Evolutionary conservation across 2,888 invertebrate genomes (phyloP).

Genomic region (Lampropteryx suffumata): DNA sequence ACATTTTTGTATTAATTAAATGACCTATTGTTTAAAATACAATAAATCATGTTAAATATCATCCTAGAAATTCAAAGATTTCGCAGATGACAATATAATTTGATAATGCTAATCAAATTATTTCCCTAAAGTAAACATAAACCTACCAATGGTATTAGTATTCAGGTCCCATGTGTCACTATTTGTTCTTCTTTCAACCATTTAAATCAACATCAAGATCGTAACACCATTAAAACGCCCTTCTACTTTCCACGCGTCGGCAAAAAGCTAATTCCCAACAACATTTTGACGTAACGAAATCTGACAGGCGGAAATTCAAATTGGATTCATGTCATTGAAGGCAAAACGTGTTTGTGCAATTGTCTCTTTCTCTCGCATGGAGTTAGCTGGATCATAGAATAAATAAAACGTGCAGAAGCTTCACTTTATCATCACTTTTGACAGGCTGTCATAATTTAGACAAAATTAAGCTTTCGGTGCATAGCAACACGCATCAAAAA

Average conservation of each 20-base stretch:
- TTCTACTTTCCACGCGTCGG: slow-evolving; percentile 17
- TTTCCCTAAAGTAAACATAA: no score
- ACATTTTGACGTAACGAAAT: slow-evolving; percentile 68
- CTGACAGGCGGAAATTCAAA: slow-evolving; percentile 71
- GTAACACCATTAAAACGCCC: slow-evolving; percentile 34
- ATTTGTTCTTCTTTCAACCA: slow-evolving; percentile 10
- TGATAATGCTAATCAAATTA: no score
- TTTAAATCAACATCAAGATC: slow-evolving; percentile 30
- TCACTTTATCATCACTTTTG: neutral
- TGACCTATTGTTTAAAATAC: no score
- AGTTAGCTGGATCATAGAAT: slow-evolving; percentile 15
- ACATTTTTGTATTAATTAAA: no score
- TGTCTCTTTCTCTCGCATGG: slow-evolving; percentile 40
- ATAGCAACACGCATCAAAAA: no score
- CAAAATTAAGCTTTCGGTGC: no score
- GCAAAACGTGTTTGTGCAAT: slow-evolving; percentile 40
- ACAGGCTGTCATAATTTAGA: no score
- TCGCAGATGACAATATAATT: no score
- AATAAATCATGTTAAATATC: no score
- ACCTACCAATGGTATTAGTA: no score
- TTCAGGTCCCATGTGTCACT: slow-evolving; percentile 8
- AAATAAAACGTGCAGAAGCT: neutral
- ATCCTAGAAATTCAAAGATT: no score
- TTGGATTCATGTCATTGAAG: slow-evolving; percentile 63
- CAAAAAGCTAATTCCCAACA: slow-evolving; percentile 51